A percentile compares a stretch with the other conserved stretches of the same genome.
These are phyloP conservation scores for Peribatodes rhomboidaria DNA, from an alignment of 2,888 invertebrate species.

Conservation along the genomic window DNA sequence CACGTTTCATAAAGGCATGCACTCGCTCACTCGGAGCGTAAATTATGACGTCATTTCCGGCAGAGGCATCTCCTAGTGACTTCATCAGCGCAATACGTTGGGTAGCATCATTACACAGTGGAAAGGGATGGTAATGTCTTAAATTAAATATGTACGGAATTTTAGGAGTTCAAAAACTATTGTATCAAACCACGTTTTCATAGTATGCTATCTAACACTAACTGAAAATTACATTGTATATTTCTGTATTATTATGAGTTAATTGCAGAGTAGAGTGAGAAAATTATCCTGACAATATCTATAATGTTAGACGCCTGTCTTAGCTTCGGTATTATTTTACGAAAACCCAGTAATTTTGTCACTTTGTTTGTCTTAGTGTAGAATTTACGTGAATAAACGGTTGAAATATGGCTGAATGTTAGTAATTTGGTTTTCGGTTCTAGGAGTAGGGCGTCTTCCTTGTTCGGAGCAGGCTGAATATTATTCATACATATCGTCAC, in stretches of 20 bases:
- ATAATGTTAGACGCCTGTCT: background rate
- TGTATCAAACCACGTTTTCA: too few species aligned
- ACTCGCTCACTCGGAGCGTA: constrained; percentile 46
- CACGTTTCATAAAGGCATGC: constrained; percentile 51
- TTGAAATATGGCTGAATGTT: too few species aligned
- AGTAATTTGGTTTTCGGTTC: too few species aligned
- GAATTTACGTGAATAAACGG: too few species aligned
- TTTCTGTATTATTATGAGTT: background rate
- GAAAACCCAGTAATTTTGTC: background rate
- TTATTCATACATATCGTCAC: too few species aligned
- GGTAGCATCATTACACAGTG: background rate
- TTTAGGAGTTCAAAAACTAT: too few species aligned
- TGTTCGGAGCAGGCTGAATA: too few species aligned
- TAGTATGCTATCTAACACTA: too few species aligned
- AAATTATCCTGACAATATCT: background rate
- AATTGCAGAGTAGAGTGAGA: background rate
- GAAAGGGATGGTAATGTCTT: background rate
- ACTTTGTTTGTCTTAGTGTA: too few species aligned
- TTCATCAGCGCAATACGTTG: constrained; percentile 8
- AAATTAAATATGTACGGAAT: too few species aligned
- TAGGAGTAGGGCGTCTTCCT: too few species aligned
- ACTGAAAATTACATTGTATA: too few species aligned
- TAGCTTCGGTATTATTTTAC: background rate
- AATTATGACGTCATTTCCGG: constrained; percentile 58
- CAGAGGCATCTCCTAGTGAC: constrained; percentile 36